Conservation (phyloP, 2,113 vertebrate genomes). For the Paradoxurus hermaphroditus region DNA sequence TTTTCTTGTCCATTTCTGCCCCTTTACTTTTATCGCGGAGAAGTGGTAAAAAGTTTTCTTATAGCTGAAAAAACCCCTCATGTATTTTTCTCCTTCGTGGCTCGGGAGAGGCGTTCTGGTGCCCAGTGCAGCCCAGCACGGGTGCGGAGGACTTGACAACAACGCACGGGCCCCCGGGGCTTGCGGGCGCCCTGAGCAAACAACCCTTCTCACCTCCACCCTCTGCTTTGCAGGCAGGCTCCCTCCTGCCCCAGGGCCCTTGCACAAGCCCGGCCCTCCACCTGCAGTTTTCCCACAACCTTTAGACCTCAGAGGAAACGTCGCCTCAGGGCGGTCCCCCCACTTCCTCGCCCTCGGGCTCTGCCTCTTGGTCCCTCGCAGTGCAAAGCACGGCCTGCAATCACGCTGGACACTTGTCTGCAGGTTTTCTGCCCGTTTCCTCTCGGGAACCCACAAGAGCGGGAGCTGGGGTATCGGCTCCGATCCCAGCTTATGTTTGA, state of each 20-base stretch:
- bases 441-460: background rate
- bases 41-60: background rate
- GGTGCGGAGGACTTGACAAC: fast-evolving
- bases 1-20: fast-evolving
- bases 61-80: background rate
- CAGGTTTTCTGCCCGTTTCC: background rate
- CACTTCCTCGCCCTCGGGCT: fast-evolving
- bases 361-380: background rate
- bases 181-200: fast-evolving
- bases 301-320: background rate
- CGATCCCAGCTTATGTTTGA: background rate
- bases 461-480: fast-evolving
- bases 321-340: background rate
- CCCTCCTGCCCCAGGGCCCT: background rate
- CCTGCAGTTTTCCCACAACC: background rate
- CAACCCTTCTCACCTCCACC: fast-evolving
- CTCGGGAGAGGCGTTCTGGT: background rate
- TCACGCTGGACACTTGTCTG: fast-evolving
- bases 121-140: fast-evolving
- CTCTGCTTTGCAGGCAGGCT: background rate
- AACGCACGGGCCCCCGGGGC: fast-evolving
- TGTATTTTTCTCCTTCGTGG: background rate
- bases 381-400: fast-evolving
- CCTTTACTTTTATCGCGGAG: background rate
- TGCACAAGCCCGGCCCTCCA: background rate